Conservation (phyloP, 1,140 invertebrate species). For the Drosophila nigrodunni region DNA sequence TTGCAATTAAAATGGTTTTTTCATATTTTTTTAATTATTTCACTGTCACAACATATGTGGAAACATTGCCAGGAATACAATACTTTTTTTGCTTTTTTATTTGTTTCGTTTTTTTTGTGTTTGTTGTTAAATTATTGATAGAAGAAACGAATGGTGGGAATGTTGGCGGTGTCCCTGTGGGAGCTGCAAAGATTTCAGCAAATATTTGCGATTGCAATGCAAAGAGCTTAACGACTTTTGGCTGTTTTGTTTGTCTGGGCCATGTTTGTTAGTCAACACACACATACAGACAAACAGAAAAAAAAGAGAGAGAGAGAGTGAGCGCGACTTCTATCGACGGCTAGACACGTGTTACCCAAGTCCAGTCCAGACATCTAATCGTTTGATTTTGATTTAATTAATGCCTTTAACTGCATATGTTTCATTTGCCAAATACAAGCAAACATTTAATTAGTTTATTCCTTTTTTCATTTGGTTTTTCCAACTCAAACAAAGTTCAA, state of each 20-base stretch:
- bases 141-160: not conserved
- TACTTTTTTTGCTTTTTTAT: not conserved
- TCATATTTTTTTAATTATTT: constrained; percentile 24
- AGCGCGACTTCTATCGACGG: constrained; percentile 22
- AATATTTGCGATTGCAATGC: constrained; percentile 48
- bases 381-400: constrained; percentile 60
- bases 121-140: constrained; percentile 54
- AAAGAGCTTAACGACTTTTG: constrained; percentile 56
- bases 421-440: constrained; percentile 3
- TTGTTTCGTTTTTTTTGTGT: constrained; percentile 25
- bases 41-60: not conserved
- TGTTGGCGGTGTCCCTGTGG: constrained; percentile 2
- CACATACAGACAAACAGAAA: constrained; percentile 20
- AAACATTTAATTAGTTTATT: constrained; percentile 37
- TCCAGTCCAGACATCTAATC: constrained; percentile 41
- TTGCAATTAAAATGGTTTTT: constrained; percentile 72
- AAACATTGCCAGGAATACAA: not conserved
- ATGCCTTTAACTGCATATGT: constrained; percentile 18
- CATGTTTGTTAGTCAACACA: constrained; percentile 33
- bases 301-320: no score
- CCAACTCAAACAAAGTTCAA: not conserved
- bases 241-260: constrained; percentile 43
- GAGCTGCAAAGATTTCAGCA: constrained; percentile 41
- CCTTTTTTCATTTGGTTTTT: not conserved
- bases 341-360: constrained; percentile 38